Conservation (phyloP, 2,797 vertebrate species). For the Betta splendens region DNA sequence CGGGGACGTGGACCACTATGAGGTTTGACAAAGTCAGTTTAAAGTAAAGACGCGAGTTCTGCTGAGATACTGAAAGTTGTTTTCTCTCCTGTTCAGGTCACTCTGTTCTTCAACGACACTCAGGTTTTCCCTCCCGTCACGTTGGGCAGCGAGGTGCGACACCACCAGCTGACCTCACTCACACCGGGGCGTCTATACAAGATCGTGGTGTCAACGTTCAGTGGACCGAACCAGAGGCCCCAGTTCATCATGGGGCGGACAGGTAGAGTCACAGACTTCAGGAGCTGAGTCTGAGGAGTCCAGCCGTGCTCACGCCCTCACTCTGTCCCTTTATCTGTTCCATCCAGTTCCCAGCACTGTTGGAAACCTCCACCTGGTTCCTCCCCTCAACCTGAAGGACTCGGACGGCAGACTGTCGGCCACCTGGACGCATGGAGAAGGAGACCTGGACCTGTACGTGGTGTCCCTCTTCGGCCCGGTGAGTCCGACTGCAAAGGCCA, state of each 20-base stretch:
- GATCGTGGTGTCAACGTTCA: constrained; percentile 92
- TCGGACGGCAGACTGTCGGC: constrained; percentile 80
- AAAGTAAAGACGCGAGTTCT: no score
- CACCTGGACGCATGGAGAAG: constrained; percentile 87
- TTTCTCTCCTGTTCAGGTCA: constrained; percentile 56
- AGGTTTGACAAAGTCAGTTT: constrained; percentile 84
- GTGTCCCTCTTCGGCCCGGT: constrained; percentile 76
- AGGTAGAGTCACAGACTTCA: constrained; percentile 69
- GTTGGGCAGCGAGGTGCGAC: constrained; percentile 77
- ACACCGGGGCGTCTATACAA: constrained; percentile 92
- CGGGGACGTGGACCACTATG: constrained; percentile 94
- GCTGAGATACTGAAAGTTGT: no score
- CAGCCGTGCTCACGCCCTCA: no score
- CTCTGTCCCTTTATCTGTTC: background rate
- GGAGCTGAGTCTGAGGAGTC: no score
- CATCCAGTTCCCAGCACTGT: constrained; percentile 88
- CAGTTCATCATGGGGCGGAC: constrained; percentile 90
- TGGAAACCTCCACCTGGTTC: constrained; percentile 81
- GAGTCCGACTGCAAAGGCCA: constrained; percentile 6
- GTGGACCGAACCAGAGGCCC: constrained; percentile 86
- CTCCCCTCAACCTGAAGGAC: constrained; percentile 49
- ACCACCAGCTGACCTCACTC: constrained; percentile 85
- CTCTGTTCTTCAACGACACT: constrained; percentile 90
- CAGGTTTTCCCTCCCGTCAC: constrained; percentile 86
- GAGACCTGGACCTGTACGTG: constrained; percentile 90